Base-by-base conservation (phyloP, 2,888 invertebrate genomes). In the Trachelus troglodyta region DNA sequence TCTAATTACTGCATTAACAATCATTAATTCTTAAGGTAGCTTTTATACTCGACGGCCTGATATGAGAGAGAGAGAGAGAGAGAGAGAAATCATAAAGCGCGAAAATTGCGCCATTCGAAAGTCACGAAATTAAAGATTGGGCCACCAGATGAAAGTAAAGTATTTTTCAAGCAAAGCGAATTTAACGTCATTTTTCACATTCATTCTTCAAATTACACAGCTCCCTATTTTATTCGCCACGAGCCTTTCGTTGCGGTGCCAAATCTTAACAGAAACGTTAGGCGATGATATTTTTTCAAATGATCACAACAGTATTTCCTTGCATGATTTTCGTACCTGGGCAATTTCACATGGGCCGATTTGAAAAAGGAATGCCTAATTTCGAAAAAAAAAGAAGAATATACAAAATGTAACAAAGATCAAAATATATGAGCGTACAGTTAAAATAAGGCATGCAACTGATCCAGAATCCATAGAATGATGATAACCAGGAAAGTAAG, bases 11-110 rank as follows among this genome's bases (percentile, higher is more conserved):
- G 86, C 85, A 88, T 86, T 76, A 82, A 85, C 88, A 90, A 88
- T 89, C 88, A 88, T 83, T 88, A 89, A 85, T 86, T 87, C 79
- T 82, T 89, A 89, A 89, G 88, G 85, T 86, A 87, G 85, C 84
- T 89, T 89, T 89, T 88, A 81, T 89, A 89, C 81, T 80, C 80
- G 82, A 56, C 56, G 56, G 56, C 56, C 56, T 56, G 56, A 56
- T 56, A 56, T 23, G 56, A 56, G 56, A 56, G 56, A 56, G 6
- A 23, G 12, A 56, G 56, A 56, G 15, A 40, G 11, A 35, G 35
- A 35, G 12, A 35, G 35, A 12, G 35, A 35, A 35, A 15, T 15
- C 37, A 23, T 40, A 40, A 56, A 9, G 40, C 40, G 40, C 40
- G 40, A 56, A 1, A 15, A 56, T 9, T 23, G 40, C 40, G 9